Evolutionary conservation across 2,888 invertebrate genomes (phyloP).

Genomic region (Monoplex corrugatus): DNA sequence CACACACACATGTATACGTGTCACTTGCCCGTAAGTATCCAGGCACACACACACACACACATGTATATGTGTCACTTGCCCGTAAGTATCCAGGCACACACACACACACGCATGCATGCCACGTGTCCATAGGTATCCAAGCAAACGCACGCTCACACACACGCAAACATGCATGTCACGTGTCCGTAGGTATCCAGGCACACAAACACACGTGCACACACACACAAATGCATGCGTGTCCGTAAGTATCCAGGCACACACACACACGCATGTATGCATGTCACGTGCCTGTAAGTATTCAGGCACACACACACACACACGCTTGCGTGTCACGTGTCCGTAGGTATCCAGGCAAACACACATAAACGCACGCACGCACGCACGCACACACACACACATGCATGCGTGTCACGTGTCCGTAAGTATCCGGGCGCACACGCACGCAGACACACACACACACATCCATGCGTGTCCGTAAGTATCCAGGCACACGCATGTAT

Average conservation of each 20-base stretch:
- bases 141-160: neutral
- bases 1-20: too few relatives aligned
- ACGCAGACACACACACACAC: neutral
- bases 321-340: neutral
- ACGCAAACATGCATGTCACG: neutral
- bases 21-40: too few relatives aligned
- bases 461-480: neutral
- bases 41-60: too few relatives aligned
- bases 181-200: too few relatives aligned
- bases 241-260: neutral
- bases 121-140: neutral
- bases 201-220: neutral
- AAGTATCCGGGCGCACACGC: neutral
- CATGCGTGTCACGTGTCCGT: neutral
- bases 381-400: neutral
- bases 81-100: neutral
- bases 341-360: neutral
- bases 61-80: neutral
- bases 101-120: constrained; percentile 22
- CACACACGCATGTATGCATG: neutral
- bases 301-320: neutral
- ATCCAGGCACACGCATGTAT: neutral
- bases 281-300: neutral
- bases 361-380: neutral
- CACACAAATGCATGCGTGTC: neutral